A percentile compares a stretch with the other conserved stretches of the same genome.
phyloP scores from a whole-genome alignment of 2,113 vertebrate species.

The Calypte anna region DNA sequence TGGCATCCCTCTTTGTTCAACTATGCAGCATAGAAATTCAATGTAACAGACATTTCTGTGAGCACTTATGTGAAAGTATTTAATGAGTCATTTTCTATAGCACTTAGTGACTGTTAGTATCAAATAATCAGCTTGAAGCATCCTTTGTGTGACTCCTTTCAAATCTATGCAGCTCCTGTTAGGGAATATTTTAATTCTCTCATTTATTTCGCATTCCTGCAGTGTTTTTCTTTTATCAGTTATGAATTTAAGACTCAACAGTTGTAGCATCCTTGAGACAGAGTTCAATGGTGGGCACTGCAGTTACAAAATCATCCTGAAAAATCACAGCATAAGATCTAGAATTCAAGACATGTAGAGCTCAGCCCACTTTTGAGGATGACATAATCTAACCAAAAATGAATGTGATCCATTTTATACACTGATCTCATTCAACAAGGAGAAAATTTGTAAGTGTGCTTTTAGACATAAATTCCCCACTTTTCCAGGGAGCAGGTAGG shows the following conservation, averaged over 20 bases:
- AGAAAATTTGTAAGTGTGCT: conserved; percentile 38
- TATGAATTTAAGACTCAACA: not conserved
- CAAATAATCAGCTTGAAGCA: not conserved
- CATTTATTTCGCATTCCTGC: not conserved
- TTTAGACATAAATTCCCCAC: conserved; percentile 41
- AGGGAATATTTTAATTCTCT: not conserved
- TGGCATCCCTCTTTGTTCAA: not conserved
- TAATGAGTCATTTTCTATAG: not conserved
- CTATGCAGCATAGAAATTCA: not conserved
- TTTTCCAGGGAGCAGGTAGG: not conserved
- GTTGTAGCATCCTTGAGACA: not conserved
- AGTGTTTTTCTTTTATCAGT: not conserved
- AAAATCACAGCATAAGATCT: not conserved
- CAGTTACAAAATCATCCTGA: not conserved
- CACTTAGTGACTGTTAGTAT: not conserved
- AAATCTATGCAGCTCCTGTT: not conserved
- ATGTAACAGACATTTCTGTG: not conserved
- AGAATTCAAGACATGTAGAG: conserved; percentile 46
- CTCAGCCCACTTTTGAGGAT: not conserved
- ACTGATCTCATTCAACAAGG: conserved; percentile 33
- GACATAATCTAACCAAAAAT: not conserved
- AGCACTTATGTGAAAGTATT: conserved; percentile 20
- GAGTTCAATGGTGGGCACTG: not conserved
- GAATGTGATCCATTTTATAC: not conserved
- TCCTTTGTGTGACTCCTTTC: not conserved